Evolutionary conservation across 2,888 invertebrate genomes (phyloP).

Genomic region (Philereme vetulata): DNA sequence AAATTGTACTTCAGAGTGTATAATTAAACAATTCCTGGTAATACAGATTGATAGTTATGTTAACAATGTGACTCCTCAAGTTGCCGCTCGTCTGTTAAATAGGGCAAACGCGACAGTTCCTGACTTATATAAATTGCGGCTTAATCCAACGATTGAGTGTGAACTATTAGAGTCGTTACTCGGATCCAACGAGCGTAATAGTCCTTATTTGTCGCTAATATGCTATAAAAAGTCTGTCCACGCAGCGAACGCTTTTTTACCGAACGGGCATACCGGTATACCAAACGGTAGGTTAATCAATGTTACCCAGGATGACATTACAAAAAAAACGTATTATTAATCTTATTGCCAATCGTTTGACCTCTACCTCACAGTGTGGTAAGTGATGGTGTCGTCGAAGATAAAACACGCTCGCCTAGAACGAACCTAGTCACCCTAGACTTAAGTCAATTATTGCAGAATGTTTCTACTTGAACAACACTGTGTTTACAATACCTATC

Average conservation of each 20-base stretch:
- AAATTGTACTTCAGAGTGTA: neutral
- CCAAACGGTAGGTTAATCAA: no score
- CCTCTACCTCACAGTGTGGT: no score
- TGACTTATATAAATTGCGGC: constrained; percentile 70
- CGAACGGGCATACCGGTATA: no score
- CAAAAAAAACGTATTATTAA: no score
- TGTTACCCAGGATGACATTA: no score
- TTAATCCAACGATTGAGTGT: constrained; percentile 75
- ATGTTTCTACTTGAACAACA: no score
- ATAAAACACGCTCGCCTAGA: no score
- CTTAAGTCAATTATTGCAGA: no score
- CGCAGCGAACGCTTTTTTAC: constrained; percentile 42
- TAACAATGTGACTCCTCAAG: constrained; percentile 55
- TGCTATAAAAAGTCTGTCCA: constrained; percentile 64
- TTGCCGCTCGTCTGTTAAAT: constrained; percentile 54
- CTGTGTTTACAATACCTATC: no score
- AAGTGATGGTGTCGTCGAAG: no score
- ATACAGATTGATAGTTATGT: constrained; percentile 50
- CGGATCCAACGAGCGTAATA: constrained; percentile 64
- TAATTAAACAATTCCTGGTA: constrained; percentile 30
- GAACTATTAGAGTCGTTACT: constrained; percentile 75
- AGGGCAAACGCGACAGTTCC: constrained; percentile 62
- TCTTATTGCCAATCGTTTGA: no score
- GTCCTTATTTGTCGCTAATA: constrained; percentile 74
- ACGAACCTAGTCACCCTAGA: no score